Conservation (phyloP, 2,888 invertebrate species). For the Diarsia dahlii region DNA sequence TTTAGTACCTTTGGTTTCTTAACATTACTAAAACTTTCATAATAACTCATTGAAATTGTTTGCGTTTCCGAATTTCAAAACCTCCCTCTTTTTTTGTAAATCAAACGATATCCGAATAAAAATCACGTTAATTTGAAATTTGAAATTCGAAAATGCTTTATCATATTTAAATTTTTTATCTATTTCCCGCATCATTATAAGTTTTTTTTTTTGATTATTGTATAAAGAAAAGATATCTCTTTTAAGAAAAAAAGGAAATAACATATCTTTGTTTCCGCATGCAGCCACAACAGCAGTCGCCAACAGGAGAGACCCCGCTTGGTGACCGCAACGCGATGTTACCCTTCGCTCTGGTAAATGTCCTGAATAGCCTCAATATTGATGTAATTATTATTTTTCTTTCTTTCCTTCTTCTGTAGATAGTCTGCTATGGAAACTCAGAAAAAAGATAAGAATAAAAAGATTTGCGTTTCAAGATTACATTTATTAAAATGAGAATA, state of each 20-base stretch:
- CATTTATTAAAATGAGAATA: conserved; percentile 18
- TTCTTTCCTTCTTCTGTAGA: conserved; percentile 67
- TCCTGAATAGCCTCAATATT: conserved; percentile 89
- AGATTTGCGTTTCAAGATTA: neutral
- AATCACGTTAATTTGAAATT: neutral
- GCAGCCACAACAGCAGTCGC: conserved; percentile 88
- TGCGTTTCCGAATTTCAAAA: conserved; percentile 6
- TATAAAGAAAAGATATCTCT: neutral
- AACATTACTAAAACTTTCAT: conserved; percentile 24
- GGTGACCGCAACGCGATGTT: conserved; percentile 86
- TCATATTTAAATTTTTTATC: no score
- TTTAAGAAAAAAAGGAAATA: conserved; percentile 17
- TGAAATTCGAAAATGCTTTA: neutral
- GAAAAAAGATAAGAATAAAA: neutral
- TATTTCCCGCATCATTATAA: neutral
- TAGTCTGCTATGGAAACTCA: conserved; percentile 72
- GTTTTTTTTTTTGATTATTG: neutral
- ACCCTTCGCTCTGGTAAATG: conserved; percentile 90
- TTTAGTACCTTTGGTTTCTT: neutral
- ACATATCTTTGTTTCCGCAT: conserved; percentile 62
- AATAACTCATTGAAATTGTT: neutral
- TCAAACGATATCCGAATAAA: no score
- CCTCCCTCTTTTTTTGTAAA: neutral
- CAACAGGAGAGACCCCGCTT: conserved; percentile 84
- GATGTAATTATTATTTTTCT: conserved; percentile 86